phyloP scores from a whole-genome alignment of 2,113 vertebrate species.

The Saguinus midas region DNA sequence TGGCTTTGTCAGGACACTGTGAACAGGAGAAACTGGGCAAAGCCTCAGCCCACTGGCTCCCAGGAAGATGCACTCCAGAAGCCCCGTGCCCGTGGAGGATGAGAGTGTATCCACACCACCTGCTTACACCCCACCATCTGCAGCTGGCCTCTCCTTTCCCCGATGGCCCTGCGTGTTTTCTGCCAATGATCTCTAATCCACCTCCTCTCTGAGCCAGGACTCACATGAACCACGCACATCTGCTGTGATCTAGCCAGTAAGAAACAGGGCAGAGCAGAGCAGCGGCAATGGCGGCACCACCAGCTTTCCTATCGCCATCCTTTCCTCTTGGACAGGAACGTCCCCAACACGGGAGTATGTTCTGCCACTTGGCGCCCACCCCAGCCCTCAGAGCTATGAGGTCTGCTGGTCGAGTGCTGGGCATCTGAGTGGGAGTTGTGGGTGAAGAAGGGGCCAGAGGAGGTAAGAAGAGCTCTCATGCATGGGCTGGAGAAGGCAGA shows the following conservation, averaged over 20 bases:
- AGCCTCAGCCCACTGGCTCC: fast-evolving
- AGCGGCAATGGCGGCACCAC: too few species aligned
- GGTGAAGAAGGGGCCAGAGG: too few species aligned
- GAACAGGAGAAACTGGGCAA: too few species aligned
- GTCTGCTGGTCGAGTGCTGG: background rate
- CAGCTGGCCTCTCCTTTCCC: background rate
- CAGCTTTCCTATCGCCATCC: background rate
- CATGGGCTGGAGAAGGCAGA: background rate
- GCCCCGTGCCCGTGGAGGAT: fast-evolving
- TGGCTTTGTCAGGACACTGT: fast-evolving
- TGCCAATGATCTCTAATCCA: background rate
- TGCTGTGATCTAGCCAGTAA: background rate
- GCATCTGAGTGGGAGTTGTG: too few species aligned
- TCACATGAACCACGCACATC: background rate
- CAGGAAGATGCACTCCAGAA: background rate
- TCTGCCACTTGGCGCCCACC: background rate
- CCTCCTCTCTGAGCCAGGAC: background rate
- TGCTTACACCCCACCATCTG: background rate
- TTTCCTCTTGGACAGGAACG: background rate
- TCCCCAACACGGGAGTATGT: background rate
- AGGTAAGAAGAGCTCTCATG: background rate
- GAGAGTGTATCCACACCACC: too few species aligned
- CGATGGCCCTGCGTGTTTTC: fast-evolving
- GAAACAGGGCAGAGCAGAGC: background rate
- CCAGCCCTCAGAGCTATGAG: too few species aligned